Evolutionary conservation across 2,797 vertebrate genomes (phyloP).

Genomic region (Podarcis lilfordi): DNA sequence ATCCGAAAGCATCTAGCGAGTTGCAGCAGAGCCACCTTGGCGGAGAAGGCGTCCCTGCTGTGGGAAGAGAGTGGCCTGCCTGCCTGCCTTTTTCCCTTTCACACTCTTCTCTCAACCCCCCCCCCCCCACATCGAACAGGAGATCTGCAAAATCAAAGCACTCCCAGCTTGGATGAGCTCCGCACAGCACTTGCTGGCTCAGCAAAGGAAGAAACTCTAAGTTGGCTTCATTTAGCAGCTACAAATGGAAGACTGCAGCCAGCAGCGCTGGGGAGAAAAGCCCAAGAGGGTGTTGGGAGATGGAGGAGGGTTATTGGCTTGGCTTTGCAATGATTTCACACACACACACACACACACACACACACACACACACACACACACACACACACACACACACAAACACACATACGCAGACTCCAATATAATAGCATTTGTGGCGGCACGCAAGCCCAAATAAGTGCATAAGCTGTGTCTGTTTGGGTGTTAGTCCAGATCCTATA

Average conservation of each 20-base stretch:
- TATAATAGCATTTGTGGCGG: not conserved
- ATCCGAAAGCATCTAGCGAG: no score
- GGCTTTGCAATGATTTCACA: not conserved
- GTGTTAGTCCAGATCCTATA: not conserved
- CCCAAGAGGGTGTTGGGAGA: not conserved
- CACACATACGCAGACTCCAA: not conserved
- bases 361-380: not conserved
- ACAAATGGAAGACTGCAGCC: not conserved
- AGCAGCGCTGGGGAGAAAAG: not conserved
- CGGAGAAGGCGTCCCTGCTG: not conserved
- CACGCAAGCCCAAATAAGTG: not conserved
- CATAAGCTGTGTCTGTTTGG: not conserved
- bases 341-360: no score
- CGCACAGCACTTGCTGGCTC: constrained; percentile 19
- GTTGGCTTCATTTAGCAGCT: not conserved
- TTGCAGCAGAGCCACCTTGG: not conserved
- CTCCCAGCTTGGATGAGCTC: not conserved
- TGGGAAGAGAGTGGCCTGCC: not conserved
- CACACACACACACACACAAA: not conserved
- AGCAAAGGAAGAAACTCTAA: not conserved
- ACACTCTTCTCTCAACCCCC: accelerated
- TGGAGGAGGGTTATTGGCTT: not conserved
- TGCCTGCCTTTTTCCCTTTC: not conserved
- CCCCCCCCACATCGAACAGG: not conserved
- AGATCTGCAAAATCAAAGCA: not conserved